These are phyloP conservation scores for Lepidocolaptes lacrymiger DNA, from an alignment of 2,797 vertebrate species.

Conservation along the genomic window DNA sequence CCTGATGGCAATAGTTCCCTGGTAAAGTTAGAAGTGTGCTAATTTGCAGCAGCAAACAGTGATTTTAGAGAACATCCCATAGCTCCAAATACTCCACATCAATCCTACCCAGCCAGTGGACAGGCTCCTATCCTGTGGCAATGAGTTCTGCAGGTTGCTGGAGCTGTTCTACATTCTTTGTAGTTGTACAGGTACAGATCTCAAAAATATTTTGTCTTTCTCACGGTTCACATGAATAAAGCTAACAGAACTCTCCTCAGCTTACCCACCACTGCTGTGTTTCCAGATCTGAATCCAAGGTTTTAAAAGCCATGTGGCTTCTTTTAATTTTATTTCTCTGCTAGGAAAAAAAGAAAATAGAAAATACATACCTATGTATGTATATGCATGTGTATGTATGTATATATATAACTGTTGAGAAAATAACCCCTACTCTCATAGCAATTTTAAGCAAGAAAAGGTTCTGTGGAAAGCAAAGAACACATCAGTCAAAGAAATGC, in stretches of 20 bases:
- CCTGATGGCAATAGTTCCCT: background rate
- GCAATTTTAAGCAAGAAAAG: background rate
- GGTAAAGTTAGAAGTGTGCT: background rate
- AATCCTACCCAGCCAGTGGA: background rate
- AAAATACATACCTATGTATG: background rate
- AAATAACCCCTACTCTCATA: fast-evolving
- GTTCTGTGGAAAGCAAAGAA: background rate
- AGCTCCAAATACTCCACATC: background rate
- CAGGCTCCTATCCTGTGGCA: background rate
- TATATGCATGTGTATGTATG: background rate
- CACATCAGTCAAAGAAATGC: background rate
- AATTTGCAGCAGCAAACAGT: constrained; percentile 5
- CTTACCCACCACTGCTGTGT: background rate
- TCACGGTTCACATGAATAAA: background rate
- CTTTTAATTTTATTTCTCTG: background rate
- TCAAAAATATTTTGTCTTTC: background rate
- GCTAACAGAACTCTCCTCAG: background rate
- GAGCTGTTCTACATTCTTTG: background rate
- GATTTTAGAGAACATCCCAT: background rate
- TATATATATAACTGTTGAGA: background rate
- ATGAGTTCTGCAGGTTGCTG: background rate
- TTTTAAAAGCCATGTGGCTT: background rate
- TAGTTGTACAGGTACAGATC: background rate
- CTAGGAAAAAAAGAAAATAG: background rate
- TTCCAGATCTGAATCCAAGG: background rate